Base-by-base conservation (phyloP, 2,797 vertebrate species). In the Notolabrus celidotus region DNA sequence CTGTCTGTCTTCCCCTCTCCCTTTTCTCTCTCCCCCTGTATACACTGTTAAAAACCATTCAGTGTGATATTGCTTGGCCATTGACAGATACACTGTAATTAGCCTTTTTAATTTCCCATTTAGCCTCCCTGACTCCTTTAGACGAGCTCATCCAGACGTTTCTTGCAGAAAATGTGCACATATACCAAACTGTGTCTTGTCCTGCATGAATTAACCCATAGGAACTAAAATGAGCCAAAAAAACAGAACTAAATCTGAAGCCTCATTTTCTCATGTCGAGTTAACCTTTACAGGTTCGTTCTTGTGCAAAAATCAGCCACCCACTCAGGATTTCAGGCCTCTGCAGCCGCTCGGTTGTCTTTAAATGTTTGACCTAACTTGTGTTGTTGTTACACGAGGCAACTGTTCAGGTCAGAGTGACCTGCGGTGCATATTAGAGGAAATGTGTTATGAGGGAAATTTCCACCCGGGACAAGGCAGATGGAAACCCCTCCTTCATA, bases 1-100 rank as follows among this genome's bases (percentile, higher is more conserved):
- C 41, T 17, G 71, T 55, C 56, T 43, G 55, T 47, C 42, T 29
- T n/a, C n/a, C 59, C 61, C 67, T 54, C 20, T 56, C 36, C 34
- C 34, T 36, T 34, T 31, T 7, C 55, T 56, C 55, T 56, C 47
- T 65, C 53, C 49, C 62, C 71, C 80, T 77, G 79, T 88, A 82
- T 78, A 65, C 71, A 72, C 83, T 79, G 82, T 86, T 85, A 85
- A 88, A 86, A 83, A 41, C 63, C 81, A 75, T 62, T 1, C 81
- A 84, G 79, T 86, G 86, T 84, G 86, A 88, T 90, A 89, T 84
- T 82, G 87, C 83, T 80, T 67, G 53, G 54, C 83, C 83, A 86
- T 86, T 43, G 56, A 84, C 80, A 66, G 70, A 81, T 71, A 80
- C 74, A 50, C 87, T 86, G 85, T 80, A 87, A 90, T 87, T 80